phyloP scores from a whole-genome alignment of 2,113 vertebrate genomes.

The Dasyurus viverrinus region DNA sequence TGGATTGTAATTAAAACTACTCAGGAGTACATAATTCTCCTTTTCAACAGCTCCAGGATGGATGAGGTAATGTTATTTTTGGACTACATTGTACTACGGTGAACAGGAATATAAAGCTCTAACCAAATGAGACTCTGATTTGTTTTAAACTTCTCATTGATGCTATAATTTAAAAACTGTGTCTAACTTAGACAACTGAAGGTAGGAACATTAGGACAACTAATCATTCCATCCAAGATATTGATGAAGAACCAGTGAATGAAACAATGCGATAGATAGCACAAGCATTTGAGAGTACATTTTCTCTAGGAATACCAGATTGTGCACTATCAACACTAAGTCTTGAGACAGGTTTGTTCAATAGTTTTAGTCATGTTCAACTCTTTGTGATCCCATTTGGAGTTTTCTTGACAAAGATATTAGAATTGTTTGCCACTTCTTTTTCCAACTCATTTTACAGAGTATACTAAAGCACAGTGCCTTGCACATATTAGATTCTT shows the following conservation, averaged over 20 bases:
- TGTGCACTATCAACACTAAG: background rate
- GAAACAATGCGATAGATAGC: slow-evolving; percentile 51
- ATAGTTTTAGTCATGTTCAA: background rate
- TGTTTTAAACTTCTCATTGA: slow-evolving; percentile 62
- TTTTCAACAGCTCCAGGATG: slow-evolving; percentile 64
- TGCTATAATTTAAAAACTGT: slow-evolving; percentile 63
- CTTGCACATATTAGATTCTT: background rate
- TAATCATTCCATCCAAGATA: slow-evolving; percentile 57
- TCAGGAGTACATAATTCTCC: slow-evolving; percentile 72
- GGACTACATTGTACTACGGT: slow-evolving; percentile 68
- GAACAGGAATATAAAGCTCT: slow-evolving; percentile 77
- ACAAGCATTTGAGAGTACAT: slow-evolving; percentile 50
- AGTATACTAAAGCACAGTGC: background rate
- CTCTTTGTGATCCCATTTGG: background rate
- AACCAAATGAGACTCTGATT: slow-evolving; percentile 64
- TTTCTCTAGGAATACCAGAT: slow-evolving; percentile 32
- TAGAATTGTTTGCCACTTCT: background rate
- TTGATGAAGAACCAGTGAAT: slow-evolving; percentile 32
- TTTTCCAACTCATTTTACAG: background rate
- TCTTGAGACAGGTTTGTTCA: background rate
- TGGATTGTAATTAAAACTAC: slow-evolving; percentile 76
- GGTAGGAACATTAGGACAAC: slow-evolving; percentile 66
- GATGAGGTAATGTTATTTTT: slow-evolving; percentile 81
- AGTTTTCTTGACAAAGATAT: background rate
- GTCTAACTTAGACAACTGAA: slow-evolving; percentile 73